A percentile compares a stretch with the other conserved stretches of the same genome.
These are phyloP conservation scores for Operophtera brumata DNA, from an alignment of 2,888 invertebrate genomes.

Conservation along the genomic window DNA sequence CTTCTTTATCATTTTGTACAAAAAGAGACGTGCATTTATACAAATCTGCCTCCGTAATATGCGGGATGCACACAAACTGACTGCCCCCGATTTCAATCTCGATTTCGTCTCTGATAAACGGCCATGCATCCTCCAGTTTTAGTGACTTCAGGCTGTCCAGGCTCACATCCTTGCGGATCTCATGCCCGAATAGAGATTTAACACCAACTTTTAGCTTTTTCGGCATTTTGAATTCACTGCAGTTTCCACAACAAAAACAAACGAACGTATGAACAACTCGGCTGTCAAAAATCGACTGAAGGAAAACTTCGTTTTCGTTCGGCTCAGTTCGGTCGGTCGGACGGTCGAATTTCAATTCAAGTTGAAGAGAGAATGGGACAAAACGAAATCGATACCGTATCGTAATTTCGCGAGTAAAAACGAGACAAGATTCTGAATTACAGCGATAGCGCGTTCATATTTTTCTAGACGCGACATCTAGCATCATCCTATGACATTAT, in stretches of 20 bases:
- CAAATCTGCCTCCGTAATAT: slow-evolving; percentile 75
- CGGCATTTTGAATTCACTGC: slow-evolving; percentile 58
- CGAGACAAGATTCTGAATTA: slow-evolving; percentile 27
- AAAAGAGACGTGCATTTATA: slow-evolving; percentile 75
- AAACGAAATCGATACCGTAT: slow-evolving; percentile 36
- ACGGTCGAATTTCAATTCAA: not conserved
- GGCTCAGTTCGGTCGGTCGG: not conserved
- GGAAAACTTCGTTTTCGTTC: slow-evolving; percentile 26
- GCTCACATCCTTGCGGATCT: slow-evolving; percentile 77
- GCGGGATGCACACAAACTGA: slow-evolving; percentile 75
- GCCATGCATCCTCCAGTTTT: slow-evolving; percentile 77
- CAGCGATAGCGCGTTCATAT: too few species aligned
- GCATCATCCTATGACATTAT: too few species aligned
- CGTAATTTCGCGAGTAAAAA: slow-evolving; percentile 13
- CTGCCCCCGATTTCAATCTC: slow-evolving; percentile 77
- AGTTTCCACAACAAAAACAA: slow-evolving; percentile 23
- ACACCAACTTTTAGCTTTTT: slow-evolving; percentile 76
- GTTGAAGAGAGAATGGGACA: slow-evolving; percentile 28
- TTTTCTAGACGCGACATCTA: too few species aligned
- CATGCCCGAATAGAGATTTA: slow-evolving; percentile 74
- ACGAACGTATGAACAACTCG: slow-evolving; percentile 30
- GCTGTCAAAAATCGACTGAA: slow-evolving; percentile 48
- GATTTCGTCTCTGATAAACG: slow-evolving; percentile 77
- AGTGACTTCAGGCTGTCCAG: slow-evolving; percentile 69
- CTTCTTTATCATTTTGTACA: slow-evolving; percentile 71